Evolutionary conservation across 2,113 vertebrate species (phyloP), one percentile per base, ranked within the genome.

Genomic region (Scalopus aquaticus): DNA sequence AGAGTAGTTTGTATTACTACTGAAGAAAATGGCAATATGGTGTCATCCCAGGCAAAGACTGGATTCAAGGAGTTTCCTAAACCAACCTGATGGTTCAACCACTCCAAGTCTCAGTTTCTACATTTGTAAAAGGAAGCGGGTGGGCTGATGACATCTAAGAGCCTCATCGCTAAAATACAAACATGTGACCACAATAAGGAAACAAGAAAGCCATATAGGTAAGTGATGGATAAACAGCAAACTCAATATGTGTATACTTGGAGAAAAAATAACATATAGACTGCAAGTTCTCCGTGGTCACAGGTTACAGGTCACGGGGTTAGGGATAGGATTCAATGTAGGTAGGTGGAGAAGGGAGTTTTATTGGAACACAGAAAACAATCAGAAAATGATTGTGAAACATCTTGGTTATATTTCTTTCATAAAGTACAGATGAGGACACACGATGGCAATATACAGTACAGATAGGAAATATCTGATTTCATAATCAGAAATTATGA

Each of bases 401-500:
- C n/a, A 82, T 2, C 74, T 42, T 30, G 39, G 37, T 11, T 51
- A 60, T 44, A 26, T 46, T n/a, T 72, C 85, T 65, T 83, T 85
- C 56, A 39, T 80, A 49, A 84, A 88, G 76, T 42, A 81, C 51
- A 91, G 22, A 44, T 80, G 16, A 92, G 84, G 54, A 32, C 32
- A 37, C 11, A 67, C 54, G 56, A 60, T 26, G 70, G 11, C 88
- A 51, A 60, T 46, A 60, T 9, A 69, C 24, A 67, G 64, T 24
- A 69, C 49, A 70, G 15, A 30, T 28, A 30, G n/a, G 56, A 95
- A 82, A 64, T 30, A 24, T 37, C 62, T 80, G 73, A 77, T 95
- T 94, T 94, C 83, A n/a, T 67, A 76, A 94, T 54, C 78, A 82
- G 32, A 81, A 78, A 88, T 85, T 81, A 85, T 4, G n/a, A 92